These are phyloP conservation scores for Chrysopa pallens DNA, from an alignment of 1,140 invertebrate species.

Conservation along the genomic window DNA sequence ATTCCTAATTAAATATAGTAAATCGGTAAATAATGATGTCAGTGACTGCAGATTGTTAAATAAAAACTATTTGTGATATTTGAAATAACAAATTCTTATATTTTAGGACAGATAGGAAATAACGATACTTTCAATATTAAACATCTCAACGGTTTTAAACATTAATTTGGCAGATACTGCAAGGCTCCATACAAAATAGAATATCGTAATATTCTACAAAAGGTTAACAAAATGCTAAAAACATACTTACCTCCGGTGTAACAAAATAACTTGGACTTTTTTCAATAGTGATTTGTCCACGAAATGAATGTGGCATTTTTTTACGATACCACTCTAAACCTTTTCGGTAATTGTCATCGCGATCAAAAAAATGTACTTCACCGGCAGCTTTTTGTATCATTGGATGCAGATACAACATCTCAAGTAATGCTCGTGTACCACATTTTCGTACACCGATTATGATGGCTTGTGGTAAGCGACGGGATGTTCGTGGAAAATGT, in stretches of 20 bases:
- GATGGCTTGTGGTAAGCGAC: conserved; percentile 55
- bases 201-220: too few species aligned
- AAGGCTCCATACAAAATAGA: too few species aligned
- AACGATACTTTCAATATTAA: too few species aligned
- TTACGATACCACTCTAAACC: conserved; percentile 85
- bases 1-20: too few species aligned
- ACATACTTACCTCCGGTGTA: conserved; percentile 64
- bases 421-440: conserved; percentile 79
- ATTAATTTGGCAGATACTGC: too few species aligned
- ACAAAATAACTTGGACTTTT: conserved; percentile 97
- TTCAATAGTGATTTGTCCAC: conserved; percentile 86
- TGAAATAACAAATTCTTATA: too few species aligned
- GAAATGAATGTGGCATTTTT: conserved; percentile 83
- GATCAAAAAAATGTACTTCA: conserved; percentile 89
- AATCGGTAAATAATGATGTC: too few species aligned
- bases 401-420: conserved; percentile 88
- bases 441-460: conserved; percentile 90
- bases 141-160: too few species aligned
- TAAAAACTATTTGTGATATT: too few species aligned
- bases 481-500: conserved; percentile 17
- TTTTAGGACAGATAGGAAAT: too few species aligned
- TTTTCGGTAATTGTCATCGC: conserved; percentile 74
- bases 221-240: too few species aligned
- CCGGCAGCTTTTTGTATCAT: conserved; percentile 81
- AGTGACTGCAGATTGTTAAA: too few species aligned